Evolutionary conservation across 2,113 vertebrate species (phyloP).

Genomic region (Odocoileus hemionus): DNA sequence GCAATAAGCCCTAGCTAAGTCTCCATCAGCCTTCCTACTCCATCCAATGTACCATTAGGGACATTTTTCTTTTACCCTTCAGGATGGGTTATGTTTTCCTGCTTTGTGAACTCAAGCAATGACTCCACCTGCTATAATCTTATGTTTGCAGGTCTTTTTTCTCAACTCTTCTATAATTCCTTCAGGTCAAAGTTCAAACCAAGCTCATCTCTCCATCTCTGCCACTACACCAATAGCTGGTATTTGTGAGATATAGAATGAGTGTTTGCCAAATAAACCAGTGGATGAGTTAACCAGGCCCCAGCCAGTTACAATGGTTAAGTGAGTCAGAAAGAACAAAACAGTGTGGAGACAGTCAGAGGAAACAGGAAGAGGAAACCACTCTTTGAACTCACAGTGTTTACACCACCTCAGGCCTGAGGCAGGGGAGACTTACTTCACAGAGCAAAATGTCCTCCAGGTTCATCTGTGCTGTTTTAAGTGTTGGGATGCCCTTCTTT

Average conservation of each 20-base stretch:
- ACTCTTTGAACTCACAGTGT: neutral
- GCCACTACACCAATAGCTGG: too few species aligned
- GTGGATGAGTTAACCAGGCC: fast-evolving
- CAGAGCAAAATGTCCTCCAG: neutral
- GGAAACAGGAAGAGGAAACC: neutral
- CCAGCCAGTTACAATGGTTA: too few species aligned
- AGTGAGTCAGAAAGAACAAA: neutral
- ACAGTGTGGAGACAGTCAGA: neutral
- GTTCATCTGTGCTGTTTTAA: neutral
- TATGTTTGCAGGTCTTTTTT: neutral
- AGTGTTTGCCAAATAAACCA: neutral
- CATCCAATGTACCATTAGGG: too few species aligned
- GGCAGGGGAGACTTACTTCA: neutral
- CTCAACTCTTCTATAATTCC: neutral
- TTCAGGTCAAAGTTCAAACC: neutral
- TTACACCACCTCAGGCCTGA: neutral
- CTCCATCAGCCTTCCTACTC: neutral
- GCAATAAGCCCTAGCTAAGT: neutral
- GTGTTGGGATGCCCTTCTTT: neutral
- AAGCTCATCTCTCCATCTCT: neutral
- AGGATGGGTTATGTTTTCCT: fast-evolving
- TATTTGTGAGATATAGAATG: neutral
- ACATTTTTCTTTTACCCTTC: neutral
- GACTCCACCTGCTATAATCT: neutral
- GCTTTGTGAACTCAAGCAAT: fast-evolving